Conservation (phyloP, 2,113 vertebrate genomes). For the Bettongia penicillata region DNA sequence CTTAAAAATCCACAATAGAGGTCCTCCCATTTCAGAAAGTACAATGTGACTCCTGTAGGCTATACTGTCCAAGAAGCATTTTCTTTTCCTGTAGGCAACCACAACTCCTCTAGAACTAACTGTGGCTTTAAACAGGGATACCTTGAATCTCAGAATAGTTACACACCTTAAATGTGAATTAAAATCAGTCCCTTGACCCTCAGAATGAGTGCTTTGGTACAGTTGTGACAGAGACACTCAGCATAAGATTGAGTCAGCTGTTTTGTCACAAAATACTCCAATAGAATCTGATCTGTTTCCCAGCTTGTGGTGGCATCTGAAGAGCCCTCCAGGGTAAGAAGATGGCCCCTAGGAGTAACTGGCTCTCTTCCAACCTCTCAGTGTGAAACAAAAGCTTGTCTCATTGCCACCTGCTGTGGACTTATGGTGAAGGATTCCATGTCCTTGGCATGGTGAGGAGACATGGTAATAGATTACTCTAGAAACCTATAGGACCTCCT, state of each 20-base stretch:
- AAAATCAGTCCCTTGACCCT: neutral
- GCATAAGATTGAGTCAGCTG: conserved; percentile 47
- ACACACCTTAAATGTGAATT: neutral
- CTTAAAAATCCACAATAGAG: too few species aligned
- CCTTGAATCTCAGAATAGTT: neutral
- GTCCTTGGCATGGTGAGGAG: conserved; percentile 45
- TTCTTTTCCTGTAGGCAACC: neutral
- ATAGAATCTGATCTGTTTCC: conserved; percentile 67
- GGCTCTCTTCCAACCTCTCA: conserved; percentile 63
- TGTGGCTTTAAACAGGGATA: neutral
- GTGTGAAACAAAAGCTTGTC: conserved; percentile 61
- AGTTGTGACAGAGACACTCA: conserved; percentile 33
- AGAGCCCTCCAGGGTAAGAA: conserved; percentile 61
- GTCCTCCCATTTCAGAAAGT: neutral
- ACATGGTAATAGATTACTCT: conserved; percentile 48
- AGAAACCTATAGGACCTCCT: conserved; percentile 39
- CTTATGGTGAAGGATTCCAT: conserved; percentile 70
- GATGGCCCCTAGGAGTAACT: conserved; percentile 58
- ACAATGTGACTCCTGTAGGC: neutral
- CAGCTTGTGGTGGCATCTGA: conserved; percentile 47
- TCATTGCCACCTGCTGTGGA: conserved; percentile 75
- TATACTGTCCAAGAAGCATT: neutral
- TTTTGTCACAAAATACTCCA: conserved; percentile 67
- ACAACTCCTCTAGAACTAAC: neutral
- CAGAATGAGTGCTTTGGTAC: neutral